Conservation (phyloP, 2,113 vertebrate genomes). For the Dissostichus mawsoni region DNA sequence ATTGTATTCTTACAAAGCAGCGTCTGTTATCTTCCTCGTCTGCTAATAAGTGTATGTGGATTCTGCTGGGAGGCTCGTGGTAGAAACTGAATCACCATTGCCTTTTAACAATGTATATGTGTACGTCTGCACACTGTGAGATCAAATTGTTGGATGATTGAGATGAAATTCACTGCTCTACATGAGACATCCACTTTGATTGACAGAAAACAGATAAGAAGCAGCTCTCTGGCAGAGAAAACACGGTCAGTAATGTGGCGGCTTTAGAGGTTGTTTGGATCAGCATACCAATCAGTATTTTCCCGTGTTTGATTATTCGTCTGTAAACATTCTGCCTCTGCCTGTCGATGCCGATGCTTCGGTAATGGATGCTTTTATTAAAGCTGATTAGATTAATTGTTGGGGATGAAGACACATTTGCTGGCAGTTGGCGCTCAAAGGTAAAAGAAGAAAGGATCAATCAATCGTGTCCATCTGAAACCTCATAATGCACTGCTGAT, state of each 20-base stretch:
- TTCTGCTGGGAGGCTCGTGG: neutral
- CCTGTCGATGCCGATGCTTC: conserved; percentile 34
- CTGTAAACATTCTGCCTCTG: conserved; percentile 61
- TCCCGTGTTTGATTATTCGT: conserved; percentile 69
- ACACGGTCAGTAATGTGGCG: conserved; percentile 13
- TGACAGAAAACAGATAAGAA: conserved; percentile 4
- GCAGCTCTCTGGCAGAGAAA: neutral
- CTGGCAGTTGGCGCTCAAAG: conserved; percentile 40
- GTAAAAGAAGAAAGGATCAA: conserved; percentile 40
- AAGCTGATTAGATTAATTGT: conserved; percentile 63
- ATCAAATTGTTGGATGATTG: conserved; percentile 3
- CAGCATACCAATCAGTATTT: conserved; percentile 49
- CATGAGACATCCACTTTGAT: neutral
- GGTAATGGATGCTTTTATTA: conserved; percentile 73
- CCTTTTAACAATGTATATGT: conserved; percentile 1
- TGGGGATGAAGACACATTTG: conserved; percentile 50
- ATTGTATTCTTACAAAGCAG: neutral
- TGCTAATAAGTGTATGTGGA: conserved; percentile 19
- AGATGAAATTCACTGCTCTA: neutral
- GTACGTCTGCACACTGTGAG: neutral
- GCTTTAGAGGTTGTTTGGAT: conserved; percentile 42
- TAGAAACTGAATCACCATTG: conserved; percentile 26
- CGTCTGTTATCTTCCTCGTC: neutral
- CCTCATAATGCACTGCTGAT: conserved; percentile 54
- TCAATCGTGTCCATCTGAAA: conserved; percentile 49